Evolutionary conservation across 64 coral and sea anemone genomes (phyloP).

Genomic region (Catalaphyllia jardinei): DNA sequence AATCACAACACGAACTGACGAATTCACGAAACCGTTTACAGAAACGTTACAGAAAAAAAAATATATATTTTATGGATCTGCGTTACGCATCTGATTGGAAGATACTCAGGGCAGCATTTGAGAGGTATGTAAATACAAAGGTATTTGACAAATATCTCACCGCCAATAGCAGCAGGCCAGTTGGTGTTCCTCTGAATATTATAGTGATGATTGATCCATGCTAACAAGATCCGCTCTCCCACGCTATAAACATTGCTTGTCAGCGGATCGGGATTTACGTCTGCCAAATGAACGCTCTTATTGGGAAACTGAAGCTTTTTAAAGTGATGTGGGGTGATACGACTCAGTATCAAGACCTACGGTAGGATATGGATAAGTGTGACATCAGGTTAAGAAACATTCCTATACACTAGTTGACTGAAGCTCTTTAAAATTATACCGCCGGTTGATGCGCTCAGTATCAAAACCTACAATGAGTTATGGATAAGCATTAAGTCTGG

Average conservation of each 20-base stretch:
- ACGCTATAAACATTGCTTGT: conserved; percentile 97
- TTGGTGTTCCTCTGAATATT: conserved; percentile 73
- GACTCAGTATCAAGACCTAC: conserved; percentile 90
- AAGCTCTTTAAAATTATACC: neutral
- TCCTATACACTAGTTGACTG: neutral
- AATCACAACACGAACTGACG: no score
- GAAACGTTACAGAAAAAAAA: no score
- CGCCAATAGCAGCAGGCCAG: conserved; percentile 82
- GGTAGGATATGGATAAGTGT: neutral
- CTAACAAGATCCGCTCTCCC: conserved; percentile 85
- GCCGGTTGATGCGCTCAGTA: neutral
- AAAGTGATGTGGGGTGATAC: conserved; percentile 94
- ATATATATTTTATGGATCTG: no score
- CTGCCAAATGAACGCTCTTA: conserved; percentile 48
- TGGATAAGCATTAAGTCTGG: no score
- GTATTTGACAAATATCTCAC: conserved; percentile 26
- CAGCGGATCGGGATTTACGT: conserved; percentile 84
- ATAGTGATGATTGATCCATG: conserved; percentile 98
- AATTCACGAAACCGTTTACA: no score
- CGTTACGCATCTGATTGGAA: no score
- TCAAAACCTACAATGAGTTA: neutral
- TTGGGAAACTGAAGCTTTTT: conserved; percentile 81
- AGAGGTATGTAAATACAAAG: no score
- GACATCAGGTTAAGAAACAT: neutral
- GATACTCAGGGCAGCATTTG: no score